Evolutionary conservation across 2,888 invertebrate species (phyloP), one percentile per base, ranked within the genome.

Genomic region (Sphinx pinastri): DNA sequence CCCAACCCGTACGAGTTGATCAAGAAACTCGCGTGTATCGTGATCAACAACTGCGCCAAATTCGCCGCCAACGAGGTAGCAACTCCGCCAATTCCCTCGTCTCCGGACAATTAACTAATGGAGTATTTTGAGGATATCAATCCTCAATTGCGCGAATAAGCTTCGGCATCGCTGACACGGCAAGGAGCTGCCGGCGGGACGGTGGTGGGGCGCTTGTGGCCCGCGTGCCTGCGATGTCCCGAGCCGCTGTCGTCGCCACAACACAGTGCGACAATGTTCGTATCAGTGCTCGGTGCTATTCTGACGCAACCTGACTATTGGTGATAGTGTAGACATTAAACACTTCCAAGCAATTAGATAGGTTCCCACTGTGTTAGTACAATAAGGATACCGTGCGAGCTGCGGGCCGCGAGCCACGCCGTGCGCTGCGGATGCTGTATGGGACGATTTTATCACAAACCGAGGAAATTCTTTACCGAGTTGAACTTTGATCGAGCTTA

Each of bases 1-100:
- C 94, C 95, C 25, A 89, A 91, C 72, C 96, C 97, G 0, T 96
- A 97, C 81, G 85, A 89, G 10, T 89, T 94, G 73, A 97, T 97
- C 74, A 97, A 96, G 87, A 93, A 95, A 66, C 94, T 97, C 69
- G 97, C 97, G 0, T 86, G 89, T 66, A 89, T 95, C 73, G 97
- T 97, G 0, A 95, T 97, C 71, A 89, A 94, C 74, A 96, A 97
- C 88, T 97, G 97, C 86, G 78, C 82, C 16, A 82, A 82, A 52
- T 84, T 76, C 76, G 75, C 76, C 2, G n/a, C 70, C 10, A 80
- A 77, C 58, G 79, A 79, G 19, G 60, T 70, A 60, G 71, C 31
- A 67, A 71, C 68, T 8, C 75, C 82, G 16, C 80, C 81, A 52
- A 59, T 51, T 2, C 72, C 79, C 0, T 54, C 59, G 13, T 58